Evolutionary conservation across 2,113 vertebrate species (phyloP).

Genomic region (Eublepharis macularius): DNA sequence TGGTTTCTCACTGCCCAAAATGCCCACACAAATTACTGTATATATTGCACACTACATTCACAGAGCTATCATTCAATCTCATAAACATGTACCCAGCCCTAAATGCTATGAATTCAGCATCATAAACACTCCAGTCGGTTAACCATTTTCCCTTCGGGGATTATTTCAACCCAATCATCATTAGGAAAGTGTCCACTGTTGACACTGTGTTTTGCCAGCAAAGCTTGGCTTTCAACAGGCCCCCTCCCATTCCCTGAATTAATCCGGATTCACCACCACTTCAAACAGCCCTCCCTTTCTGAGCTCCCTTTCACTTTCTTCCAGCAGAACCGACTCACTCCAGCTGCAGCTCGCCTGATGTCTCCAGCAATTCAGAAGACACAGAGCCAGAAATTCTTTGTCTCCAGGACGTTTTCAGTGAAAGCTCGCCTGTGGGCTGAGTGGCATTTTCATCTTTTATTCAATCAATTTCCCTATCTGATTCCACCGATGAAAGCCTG

Average conservation of each 20-base stretch:
- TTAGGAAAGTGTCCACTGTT: constrained; percentile 9
- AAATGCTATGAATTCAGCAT: constrained; percentile 20
- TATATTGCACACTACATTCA: not conserved
- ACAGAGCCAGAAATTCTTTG: constrained; percentile 18
- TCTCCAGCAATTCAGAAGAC: not conserved
- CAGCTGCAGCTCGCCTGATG: not conserved
- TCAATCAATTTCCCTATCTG: constrained; percentile 9
- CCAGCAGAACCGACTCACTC: not conserved
- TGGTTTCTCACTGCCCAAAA: constrained; percentile 24
- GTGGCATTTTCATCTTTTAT: constrained; percentile 10
- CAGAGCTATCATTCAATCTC: not conserved
- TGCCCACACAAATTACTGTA: constrained; percentile 22
- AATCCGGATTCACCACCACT: not conserved
- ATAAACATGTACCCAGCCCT: not conserved
- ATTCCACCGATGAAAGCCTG: constrained; percentile 40
- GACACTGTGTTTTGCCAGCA: not conserved
- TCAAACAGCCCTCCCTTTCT: not conserved
- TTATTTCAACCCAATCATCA: constrained; percentile 9
- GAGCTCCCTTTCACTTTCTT: not conserved
- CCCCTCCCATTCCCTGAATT: too few relatives aligned
- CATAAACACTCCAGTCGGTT: not conserved
- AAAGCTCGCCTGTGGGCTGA: not conserved
- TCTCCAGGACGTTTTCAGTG: not conserved
- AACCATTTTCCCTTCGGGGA: not conserved
- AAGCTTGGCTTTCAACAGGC: too few relatives aligned